These are phyloP conservation scores for Dunckerocampus dactyliophorus DNA, from an alignment of 2,113 vertebrate species.

Conservation along the genomic window DNA sequence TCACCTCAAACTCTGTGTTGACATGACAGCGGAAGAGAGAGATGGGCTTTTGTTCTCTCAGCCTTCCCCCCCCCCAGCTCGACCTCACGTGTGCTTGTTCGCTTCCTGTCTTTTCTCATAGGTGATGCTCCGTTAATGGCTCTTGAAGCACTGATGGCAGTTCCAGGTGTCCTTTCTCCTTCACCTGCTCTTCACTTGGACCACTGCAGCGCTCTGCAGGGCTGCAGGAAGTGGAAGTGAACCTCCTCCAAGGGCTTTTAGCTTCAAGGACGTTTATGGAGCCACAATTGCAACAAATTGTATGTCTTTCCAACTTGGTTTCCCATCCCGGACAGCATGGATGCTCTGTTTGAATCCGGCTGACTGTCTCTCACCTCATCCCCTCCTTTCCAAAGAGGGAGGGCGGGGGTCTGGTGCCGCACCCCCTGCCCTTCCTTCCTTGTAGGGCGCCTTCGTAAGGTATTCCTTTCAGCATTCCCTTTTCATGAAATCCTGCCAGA, in stretches of 20 bases:
- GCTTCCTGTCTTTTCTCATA: slow-evolving; percentile 29
- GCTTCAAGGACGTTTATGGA: slow-evolving; percentile 32
- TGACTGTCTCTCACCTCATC: slow-evolving; percentile 52
- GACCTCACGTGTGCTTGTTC: slow-evolving; percentile 12
- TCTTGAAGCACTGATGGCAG: slow-evolving; percentile 33
- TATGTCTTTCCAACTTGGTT: slow-evolving; percentile 43
- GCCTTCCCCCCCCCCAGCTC: background rate
- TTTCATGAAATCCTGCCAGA: slow-evolving; percentile 86
- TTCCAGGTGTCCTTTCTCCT: slow-evolving; percentile 16
- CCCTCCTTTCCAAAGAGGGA: slow-evolving; percentile 65
- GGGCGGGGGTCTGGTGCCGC: slow-evolving; percentile 63
- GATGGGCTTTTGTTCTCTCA: slow-evolving; percentile 12
- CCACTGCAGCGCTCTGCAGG: slow-evolving; percentile 6
- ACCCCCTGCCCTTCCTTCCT: slow-evolving; percentile 53
- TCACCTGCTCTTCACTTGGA: slow-evolving; percentile 31
- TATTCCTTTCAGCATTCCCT: slow-evolving; percentile 5
- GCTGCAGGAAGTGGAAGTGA: slow-evolving; percentile 11
- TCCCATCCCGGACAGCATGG: slow-evolving; percentile 58
- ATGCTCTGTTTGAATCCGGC: slow-evolving; percentile 67
- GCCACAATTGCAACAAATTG: slow-evolving; percentile 28
- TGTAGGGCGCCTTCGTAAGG: slow-evolving; percentile 5
- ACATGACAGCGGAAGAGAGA: background rate
- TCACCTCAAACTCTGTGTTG: slow-evolving; percentile 34
- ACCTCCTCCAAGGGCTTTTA: slow-evolving; percentile 11
- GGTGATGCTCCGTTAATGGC: slow-evolving; percentile 54